phyloP scores from a whole-genome alignment of 2,888 invertebrate species.

The Lithophane ornitopus region DNA sequence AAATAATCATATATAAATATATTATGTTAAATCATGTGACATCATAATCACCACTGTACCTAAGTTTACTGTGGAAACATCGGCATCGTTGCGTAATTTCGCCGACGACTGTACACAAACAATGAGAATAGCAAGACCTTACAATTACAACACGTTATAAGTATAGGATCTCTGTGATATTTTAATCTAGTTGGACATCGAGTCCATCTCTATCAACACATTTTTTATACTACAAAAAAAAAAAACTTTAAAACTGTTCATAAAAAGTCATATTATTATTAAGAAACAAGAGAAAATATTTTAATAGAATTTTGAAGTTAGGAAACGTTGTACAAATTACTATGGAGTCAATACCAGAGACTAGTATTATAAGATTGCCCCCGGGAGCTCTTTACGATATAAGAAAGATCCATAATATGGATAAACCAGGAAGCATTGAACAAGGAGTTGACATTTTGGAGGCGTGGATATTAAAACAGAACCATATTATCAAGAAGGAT shows the following conservation, averaged over 20 bases:
- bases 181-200: not conserved
- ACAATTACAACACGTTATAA: conserved; percentile 8
- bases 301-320: not conserved
- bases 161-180: not conserved
- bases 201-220: not conserved
- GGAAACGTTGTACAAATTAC: not conserved
- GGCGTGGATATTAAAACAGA: conserved; percentile 74
- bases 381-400: conserved; percentile 65
- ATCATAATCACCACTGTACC: not conserved
- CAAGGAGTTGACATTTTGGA: conserved; percentile 73
- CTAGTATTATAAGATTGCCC: conserved; percentile 62
- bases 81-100: not conserved
- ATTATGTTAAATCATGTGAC: too few relatives aligned
- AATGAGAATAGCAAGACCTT: not conserved
- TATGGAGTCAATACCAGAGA: conserved; percentile 66
- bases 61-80: not conserved
- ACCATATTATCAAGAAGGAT: conserved; percentile 69
- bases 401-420: conserved; percentile 68
- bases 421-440: conserved; percentile 67
- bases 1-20: too few relatives aligned
- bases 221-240: not conserved
- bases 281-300: not conserved
- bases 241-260: not conserved
- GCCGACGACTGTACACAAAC: not conserved
- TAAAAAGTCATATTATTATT: not conserved